Percentiles rank a stretch among this genome's conserved stretches.
Evolutionary conservation across 2,797 vertebrate genomes (phyloP).

Genomic region (Malacoctenus gilli): DNA sequence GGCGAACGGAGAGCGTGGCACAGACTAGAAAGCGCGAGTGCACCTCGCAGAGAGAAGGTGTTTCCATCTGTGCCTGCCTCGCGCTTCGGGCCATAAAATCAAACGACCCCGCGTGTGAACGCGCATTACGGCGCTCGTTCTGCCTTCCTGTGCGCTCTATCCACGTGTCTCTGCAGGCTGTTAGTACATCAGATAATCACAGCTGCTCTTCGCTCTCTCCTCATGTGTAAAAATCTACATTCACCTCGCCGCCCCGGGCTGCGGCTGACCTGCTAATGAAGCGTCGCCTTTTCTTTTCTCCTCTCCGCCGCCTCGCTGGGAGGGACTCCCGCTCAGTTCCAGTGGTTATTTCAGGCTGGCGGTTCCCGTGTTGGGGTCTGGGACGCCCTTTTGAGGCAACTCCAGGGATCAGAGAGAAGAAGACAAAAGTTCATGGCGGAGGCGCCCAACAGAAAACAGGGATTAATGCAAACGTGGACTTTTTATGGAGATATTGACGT

Average conservation of each 20-base stretch:
- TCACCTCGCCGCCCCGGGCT: constrained; percentile 68
- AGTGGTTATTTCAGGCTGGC: too few relatives aligned
- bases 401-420: too few relatives aligned
- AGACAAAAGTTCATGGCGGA: too few relatives aligned
- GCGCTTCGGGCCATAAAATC: constrained; percentile 11
- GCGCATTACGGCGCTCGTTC: constrained; percentile 29
- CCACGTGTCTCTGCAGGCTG: constrained; percentile 52
- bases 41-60: constrained; percentile 5
- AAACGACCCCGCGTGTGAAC: constrained; percentile 21
- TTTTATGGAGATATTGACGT: too few relatives aligned
- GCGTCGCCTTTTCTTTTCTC: constrained; percentile 54
- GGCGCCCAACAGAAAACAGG: too few relatives aligned
- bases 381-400: too few relatives aligned
- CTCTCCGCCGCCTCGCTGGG: constrained; percentile 39
- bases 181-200: constrained; percentile 63
- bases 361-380: too few relatives aligned
- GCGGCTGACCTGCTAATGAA: constrained; percentile 72
- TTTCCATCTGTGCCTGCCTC: constrained; percentile 11
- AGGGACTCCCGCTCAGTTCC: constrained; percentile 24
- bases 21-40: constrained; percentile 13
- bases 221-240: constrained; percentile 74
- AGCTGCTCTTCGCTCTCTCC: constrained; percentile 63
- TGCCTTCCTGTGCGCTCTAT: constrained; percentile 24
- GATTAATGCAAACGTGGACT: too few relatives aligned
- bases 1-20: not conserved